Evolutionary conservation across 2,888 invertebrate species (phyloP), one percentile per base, ranked within the genome.

Genomic region (Nomada goodeniana): DNA sequence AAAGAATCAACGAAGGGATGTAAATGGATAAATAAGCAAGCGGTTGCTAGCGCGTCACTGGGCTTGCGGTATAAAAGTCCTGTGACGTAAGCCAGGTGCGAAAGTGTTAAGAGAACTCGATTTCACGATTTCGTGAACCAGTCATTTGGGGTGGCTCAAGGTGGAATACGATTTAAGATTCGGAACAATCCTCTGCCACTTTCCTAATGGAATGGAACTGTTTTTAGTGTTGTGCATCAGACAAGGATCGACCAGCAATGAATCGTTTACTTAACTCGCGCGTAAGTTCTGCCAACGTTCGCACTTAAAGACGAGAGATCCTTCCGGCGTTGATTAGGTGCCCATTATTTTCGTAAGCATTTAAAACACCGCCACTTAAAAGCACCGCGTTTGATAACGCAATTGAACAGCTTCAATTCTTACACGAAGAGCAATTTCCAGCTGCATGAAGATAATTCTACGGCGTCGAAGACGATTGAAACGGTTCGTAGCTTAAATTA

Each of bases 121-220:
- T 15, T 44, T 18, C 15, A 59, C 47, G 10, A 15, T 47, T 47
- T 47, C 47, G 1, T 15, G 55, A 68, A 50, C 36, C 23, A 26
- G 36, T 11, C 42, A 63, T 78, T 63, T 55, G 53, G 63, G 29
- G 77, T 36, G 57, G 52, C 57, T 23, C 4, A 13, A 61, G 52
- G 53, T 47, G 53, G 61, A 68, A 50, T 26, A 18, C 4, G 15
- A 15, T 5, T 42, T 55, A 47, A 13, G 42, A 42, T 59, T 52
- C 20, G 23, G 9, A 36, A 26, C 11, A 23, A 61, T n/a, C 29
- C 13, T 42, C 23, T 23, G 57, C 50, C 52, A 63, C 18, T 74
- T 52, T 52, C 36, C 23, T 26, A 0, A 67, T 26, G 9, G 26
- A 60, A 26, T 42, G 18, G 26, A 42, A 26, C 23, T 13, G 4